Evolutionary conservation across 2,113 vertebrate species (phyloP).

Genomic region (Delphinus delphis): DNA sequence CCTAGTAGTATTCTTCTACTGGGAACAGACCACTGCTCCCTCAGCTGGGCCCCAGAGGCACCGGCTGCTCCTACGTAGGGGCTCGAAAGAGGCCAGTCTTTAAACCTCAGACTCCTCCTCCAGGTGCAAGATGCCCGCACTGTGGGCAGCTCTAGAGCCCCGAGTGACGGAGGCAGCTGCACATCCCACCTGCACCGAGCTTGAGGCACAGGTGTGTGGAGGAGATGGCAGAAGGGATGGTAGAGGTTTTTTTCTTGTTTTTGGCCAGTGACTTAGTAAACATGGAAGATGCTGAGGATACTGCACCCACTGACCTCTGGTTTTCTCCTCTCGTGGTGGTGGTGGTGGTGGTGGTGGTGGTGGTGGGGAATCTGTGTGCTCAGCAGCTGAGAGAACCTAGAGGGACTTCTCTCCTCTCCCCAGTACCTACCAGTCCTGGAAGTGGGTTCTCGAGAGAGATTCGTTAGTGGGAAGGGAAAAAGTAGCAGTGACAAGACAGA

Average conservation of each 20-base stretch:
- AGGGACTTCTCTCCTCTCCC: neutral
- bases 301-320: neutral
- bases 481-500: neutral
- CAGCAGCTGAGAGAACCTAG: neutral
- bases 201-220: neutral
- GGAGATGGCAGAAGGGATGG: neutral
- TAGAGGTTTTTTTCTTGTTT: neutral
- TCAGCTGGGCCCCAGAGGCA: neutral
- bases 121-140: accelerated
- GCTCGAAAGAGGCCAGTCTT: neutral
- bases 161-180: neutral
- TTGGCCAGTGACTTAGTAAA: neutral
- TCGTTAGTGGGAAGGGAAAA: neutral
- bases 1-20: neutral
- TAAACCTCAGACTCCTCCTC: neutral
- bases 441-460: neutral
- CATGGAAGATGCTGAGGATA: accelerated
- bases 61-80: neutral
- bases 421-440: neutral
- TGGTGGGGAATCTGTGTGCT: neutral
- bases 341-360: no score
- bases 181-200: neutral
- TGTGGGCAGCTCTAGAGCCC: neutral
- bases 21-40: neutral
- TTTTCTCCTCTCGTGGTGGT: neutral